These are phyloP conservation scores for Neostethus bicornis DNA, from an alignment of 2,797 vertebrate genomes.

Conservation along the genomic window DNA sequence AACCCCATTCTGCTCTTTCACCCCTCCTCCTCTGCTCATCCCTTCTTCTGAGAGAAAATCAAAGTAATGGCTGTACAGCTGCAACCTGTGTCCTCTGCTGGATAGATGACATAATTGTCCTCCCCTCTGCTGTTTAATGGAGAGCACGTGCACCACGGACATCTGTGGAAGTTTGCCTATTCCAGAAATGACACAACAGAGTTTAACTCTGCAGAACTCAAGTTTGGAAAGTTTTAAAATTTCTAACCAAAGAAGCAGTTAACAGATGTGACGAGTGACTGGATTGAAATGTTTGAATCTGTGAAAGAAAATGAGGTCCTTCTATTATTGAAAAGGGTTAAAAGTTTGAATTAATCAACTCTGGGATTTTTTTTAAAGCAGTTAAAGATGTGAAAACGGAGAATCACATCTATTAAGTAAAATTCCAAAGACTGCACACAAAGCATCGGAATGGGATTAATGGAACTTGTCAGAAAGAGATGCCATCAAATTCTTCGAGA, in stretches of 20 bases:
- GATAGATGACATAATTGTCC: conserved; percentile 68
- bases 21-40: conserved; percentile 30
- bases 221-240: conserved; percentile 46
- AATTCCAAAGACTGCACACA: too few species aligned
- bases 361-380: conserved; percentile 43
- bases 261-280: conserved; percentile 47
- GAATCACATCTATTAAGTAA: too few species aligned
- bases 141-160: conserved; percentile 63
- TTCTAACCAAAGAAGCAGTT: conserved; percentile 53
- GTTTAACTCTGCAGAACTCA: conserved; percentile 50
- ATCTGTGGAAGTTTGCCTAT: conserved; percentile 55
- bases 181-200: conserved; percentile 57
- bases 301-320: conserved; percentile 25
- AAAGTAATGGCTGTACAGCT: conserved; percentile 71
- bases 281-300: conserved; percentile 30
- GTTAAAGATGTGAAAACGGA: conserved; percentile 34
- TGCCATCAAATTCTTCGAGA: conserved; percentile 58
- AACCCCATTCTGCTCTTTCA: conserved; percentile 48
- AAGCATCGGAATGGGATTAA: too few species aligned
- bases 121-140: conserved; percentile 58
- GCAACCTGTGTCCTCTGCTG: conserved; percentile 65
- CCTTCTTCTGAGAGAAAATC: conserved; percentile 59
- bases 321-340: conserved; percentile 7
- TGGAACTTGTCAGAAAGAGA: too few species aligned
- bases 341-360: conserved; percentile 7